phyloP scores from a whole-genome alignment of 2,888 invertebrate species.

The Cyaniris semiargus region DNA sequence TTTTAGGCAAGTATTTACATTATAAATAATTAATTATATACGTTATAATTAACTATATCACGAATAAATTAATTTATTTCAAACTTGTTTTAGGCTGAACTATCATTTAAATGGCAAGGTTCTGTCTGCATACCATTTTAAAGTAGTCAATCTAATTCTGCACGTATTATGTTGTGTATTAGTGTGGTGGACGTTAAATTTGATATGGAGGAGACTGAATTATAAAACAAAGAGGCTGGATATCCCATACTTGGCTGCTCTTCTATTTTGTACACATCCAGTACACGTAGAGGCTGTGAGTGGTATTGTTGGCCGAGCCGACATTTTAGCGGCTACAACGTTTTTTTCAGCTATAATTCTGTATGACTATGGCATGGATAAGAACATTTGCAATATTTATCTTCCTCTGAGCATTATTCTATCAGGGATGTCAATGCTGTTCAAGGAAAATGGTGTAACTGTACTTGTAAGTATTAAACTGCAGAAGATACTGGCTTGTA shows the following conservation, averaged over 20 bases:
- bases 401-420: constrained; percentile 62
- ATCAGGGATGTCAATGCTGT: constrained; percentile 87
- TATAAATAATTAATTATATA: background rate
- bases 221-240: constrained; percentile 49
- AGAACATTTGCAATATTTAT: constrained; percentile 45
- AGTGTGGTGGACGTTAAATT: constrained; percentile 53
- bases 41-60: too few relatives aligned
- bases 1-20: constrained; percentile 83
- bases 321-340: constrained; percentile 90
- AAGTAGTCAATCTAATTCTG: constrained; percentile 86
- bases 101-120: constrained; percentile 82
- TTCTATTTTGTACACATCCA: constrained; percentile 95
- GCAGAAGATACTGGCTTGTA: background rate
- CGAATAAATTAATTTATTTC: background rate
- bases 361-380: constrained; percentile 73
- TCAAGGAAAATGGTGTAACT: constrained; percentile 96
- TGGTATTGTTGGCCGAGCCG: constrained; percentile 95
- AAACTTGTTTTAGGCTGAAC: constrained; percentile 80
- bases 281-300: constrained; percentile 96
- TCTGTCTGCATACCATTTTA: constrained; percentile 83
- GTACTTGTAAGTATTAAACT: constrained; percentile 84
- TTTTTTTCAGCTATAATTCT: constrained; percentile 85
- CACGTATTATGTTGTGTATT: constrained; percentile 81
- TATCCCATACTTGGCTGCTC: constrained; percentile 82
- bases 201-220: constrained; percentile 45